These are phyloP conservation scores for Lysandra bellargus DNA, from an alignment of 2,888 invertebrate species.

Conservation along the genomic window DNA sequence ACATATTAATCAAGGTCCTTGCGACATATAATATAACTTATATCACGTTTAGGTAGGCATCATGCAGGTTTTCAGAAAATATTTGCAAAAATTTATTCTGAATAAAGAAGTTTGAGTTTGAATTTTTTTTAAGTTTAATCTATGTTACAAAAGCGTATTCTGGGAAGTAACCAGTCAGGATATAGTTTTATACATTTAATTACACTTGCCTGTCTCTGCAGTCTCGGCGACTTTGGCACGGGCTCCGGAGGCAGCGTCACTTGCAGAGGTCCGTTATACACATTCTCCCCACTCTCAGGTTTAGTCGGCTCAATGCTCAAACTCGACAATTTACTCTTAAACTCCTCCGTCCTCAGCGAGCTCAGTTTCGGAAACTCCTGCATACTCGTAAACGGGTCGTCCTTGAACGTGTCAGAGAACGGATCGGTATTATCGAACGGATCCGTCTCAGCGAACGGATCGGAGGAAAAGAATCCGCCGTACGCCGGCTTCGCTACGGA, in stretches of 20 bases:
- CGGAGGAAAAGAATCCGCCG: conserved; percentile 71
- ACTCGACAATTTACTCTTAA: conserved; percentile 53
- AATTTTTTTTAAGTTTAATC: no score
- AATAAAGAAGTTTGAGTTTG: no score
- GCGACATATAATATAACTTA: no score
- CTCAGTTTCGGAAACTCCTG: conserved; percentile 64
- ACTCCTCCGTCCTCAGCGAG: conserved; percentile 53
- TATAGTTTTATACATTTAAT: no score
- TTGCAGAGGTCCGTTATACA: conserved; percentile 84
- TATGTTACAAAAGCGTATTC: no score
- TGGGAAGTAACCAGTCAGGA: no score
- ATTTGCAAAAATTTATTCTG: no score
- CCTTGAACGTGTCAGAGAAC: conserved; percentile 81
- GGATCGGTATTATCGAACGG: conserved; percentile 87
- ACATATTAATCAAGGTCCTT: no score
- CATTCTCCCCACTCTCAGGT: conserved; percentile 57
- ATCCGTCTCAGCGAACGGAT: conserved; percentile 85
- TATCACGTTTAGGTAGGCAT: no score
- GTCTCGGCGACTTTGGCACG: conserved; percentile 66
- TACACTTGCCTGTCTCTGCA: conserved; percentile 59
- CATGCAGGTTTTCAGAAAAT: no score
- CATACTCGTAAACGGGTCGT: conserved; percentile 81
- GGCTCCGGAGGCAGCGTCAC: conserved; percentile 85
- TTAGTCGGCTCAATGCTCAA: conserved; percentile 47
- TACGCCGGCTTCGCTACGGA: conserved; percentile 62